Evolutionary conservation across 2,888 invertebrate genomes (phyloP), one percentile per base, ranked within the genome.

Genomic region (Hymenopus coronatus): DNA sequence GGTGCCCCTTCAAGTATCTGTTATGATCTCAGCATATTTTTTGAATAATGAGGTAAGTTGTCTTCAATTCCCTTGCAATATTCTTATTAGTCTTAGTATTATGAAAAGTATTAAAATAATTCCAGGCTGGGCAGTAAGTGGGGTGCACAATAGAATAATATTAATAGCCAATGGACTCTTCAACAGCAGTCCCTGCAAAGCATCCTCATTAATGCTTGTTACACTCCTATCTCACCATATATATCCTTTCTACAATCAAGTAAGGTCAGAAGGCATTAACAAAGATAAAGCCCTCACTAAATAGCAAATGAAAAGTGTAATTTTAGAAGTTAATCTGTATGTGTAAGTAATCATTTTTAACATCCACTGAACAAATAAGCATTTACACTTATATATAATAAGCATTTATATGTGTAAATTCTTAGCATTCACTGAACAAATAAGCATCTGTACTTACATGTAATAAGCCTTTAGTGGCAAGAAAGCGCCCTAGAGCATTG

Each of bases 401-500:
- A 40, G 30, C 85, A 54, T 25, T 40, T 46, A 28, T n/a, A n/a
- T n/a, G n/a, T n/a, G n/a, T 40, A 40, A 40, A 40, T 6, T 40
- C 40, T 40, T 40, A 40, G 12, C 12, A 40, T 40, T 12, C 12
- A 40, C 12, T 40, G 40, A 6, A 40, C 12, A 40, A 40, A 40
- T 33, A 40, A 70, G 20, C 0, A 70, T 70, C 6, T 0, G 20
- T 70, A 30, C 84, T 84, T 25, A 84, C 84, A 28, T 84, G 28
- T 15, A 84, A 28, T 8, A 85, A 40, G 30, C 85, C 85, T 25
- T 40, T 46, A 28, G 85, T 85, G 25, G 83, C 88, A 7, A 90
- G 85, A 70, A 85, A 88, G 28, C 85, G 96, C 25, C 96, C 96
- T 0, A 97, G 93, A 0, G 97, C 97, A 92, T 97, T 96, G 91